phyloP scores from a whole-genome alignment of 2,888 invertebrate species.

The Diplolepis rosae region DNA sequence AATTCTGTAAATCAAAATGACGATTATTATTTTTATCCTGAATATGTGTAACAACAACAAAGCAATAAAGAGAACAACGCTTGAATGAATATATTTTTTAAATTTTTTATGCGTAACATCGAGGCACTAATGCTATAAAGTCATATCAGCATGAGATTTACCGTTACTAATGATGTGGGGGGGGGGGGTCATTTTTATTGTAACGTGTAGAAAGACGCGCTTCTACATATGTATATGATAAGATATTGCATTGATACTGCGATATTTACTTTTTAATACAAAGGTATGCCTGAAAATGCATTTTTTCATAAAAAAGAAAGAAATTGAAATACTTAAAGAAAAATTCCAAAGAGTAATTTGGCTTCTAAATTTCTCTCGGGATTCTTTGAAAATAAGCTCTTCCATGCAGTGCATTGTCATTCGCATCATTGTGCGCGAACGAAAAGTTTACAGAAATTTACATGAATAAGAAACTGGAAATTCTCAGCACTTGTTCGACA shows the following conservation, averaged over 20 bases:
- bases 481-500: not conserved
- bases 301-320: too few relatives aligned
- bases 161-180: constrained; percentile 5
- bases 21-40: not conserved
- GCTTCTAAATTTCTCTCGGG: not conserved
- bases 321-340: too few relatives aligned
- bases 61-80: not conserved
- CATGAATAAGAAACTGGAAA: constrained; percentile 15
- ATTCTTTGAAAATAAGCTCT: constrained; percentile 6
- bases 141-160: constrained; percentile 8
- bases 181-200: not conserved
- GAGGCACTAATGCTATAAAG: constrained; percentile 19
- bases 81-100: not conserved
- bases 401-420: constrained; percentile 21
- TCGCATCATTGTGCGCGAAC: constrained; percentile 10
- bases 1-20: not conserved
- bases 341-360: not conserved
- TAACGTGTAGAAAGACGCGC: not conserved
- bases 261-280: too few relatives aligned
- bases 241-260: not conserved
- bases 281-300: too few relatives aligned
- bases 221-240: not conserved
- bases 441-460: constrained; percentile 3
- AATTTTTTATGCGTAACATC: constrained; percentile 7
- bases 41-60: not conserved